Percentiles rank a stretch among this genome's conserved stretches.
phyloP scores from a whole-genome alignment of 2,113 vertebrate species.

The Egretta garzetta region DNA sequence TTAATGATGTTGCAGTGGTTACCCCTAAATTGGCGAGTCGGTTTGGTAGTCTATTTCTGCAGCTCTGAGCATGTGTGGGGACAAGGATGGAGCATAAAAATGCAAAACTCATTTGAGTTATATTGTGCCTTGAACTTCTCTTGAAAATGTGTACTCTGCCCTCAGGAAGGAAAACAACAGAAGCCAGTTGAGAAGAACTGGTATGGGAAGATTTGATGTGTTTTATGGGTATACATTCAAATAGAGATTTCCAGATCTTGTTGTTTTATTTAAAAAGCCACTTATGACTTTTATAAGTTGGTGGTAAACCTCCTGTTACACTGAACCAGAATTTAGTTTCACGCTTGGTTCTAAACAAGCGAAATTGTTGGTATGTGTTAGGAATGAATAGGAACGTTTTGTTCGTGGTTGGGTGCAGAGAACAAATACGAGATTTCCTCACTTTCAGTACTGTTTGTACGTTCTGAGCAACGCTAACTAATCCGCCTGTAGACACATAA shows the following conservation, averaged over 20 bases:
- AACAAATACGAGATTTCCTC: neutral
- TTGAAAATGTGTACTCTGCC: neutral
- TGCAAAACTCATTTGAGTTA: neutral
- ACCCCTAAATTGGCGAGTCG: accelerated
- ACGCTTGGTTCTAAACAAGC: neutral
- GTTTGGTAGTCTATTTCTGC: neutral
- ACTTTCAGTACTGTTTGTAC: neutral
- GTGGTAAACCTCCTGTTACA: neutral
- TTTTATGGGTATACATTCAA: neutral
- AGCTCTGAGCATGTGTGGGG: neutral
- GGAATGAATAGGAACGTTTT: neutral
- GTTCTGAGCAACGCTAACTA: neutral
- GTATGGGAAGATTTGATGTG: neutral
- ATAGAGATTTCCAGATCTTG: neutral
- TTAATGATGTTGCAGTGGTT: neutral
- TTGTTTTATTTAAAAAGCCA: neutral
- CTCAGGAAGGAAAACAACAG: neutral
- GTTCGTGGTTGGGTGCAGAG: neutral
- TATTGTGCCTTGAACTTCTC: neutral
- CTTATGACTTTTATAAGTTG: neutral
- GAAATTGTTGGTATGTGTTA: neutral
- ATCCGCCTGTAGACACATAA: neutral
- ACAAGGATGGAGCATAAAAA: neutral
- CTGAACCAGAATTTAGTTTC: neutral
- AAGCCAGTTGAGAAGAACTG: neutral